phyloP scores from a whole-genome alignment of 2,888 invertebrate species.

The Gymnosoma rotundatum region DNA sequence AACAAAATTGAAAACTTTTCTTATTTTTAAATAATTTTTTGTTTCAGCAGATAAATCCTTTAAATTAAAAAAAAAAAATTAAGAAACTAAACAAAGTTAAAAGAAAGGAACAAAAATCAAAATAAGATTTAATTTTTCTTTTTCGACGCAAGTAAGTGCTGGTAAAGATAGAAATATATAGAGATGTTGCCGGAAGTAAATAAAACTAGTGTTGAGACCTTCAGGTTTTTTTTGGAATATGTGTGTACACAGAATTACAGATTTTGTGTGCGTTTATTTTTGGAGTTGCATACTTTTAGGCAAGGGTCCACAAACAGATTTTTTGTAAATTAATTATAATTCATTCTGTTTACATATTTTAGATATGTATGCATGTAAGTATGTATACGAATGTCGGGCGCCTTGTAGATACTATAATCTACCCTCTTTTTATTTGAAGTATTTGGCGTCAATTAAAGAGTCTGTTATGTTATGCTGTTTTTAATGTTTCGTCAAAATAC shows the following conservation, averaged over 20 bases:
- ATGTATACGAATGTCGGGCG: too few species aligned
- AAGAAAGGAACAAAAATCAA: constrained; percentile 9
- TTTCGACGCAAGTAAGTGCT: constrained; percentile 2
- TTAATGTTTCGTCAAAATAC: too few species aligned
- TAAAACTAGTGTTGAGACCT: constrained; percentile 41
- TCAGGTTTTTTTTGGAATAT: constrained; percentile 19
- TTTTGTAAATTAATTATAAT: too few species aligned
- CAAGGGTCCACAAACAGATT: constrained; percentile 8
- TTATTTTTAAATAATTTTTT: constrained; percentile 31
- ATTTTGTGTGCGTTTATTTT: too few species aligned
- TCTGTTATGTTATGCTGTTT: too few species aligned
- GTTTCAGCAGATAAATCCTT: constrained; percentile 35
- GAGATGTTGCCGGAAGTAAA: constrained; percentile 21
- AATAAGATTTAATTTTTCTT: constrained; percentile 7
- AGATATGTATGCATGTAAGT: too few species aligned
- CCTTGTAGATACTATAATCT: too few species aligned
- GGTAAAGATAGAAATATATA: constrained; percentile 12
- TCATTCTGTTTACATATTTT: too few species aligned
- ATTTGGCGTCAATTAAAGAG: too few species aligned
- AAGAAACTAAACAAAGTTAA: constrained; percentile 2
- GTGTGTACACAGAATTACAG: too few species aligned
- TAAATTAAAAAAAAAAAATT: constrained; percentile 1
- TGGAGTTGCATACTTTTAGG: constrained; percentile 20
- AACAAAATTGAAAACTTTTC: constrained; percentile 39
- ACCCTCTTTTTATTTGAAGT: too few species aligned